Base-by-base conservation (phyloP, 2,888 invertebrate genomes). In the Nowickia ferox region DNA sequence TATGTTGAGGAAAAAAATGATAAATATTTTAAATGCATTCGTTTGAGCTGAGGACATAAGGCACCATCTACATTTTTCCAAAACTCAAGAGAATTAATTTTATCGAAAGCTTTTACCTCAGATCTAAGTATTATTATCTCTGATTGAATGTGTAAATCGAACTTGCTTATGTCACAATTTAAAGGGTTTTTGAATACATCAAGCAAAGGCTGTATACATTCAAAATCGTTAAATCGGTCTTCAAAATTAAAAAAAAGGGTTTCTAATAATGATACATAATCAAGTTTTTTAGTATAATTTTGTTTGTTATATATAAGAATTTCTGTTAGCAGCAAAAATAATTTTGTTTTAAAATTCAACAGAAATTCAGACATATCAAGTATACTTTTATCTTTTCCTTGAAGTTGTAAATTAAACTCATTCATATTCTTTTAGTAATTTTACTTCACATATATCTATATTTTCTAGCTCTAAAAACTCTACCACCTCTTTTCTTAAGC, bases 391-490 rank as follows among this genome's bases (percentile, higher is more conserved):
- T 48, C 48, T 48, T 48, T 48, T 51, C 3, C 51, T 9, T 51
- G 17, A 51, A 51, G 5, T 17, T 51, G 5, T 51, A 17, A 9
- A 51, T 46, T 46, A 46, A 46, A 13, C 15, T 10, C 11, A 46
- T 46, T 46, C 15, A 48, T n/a, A n/a, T 6, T n/a, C n/a, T 48
- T 48, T 22, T 22, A 22, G 22, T 22, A 22, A 22, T 22, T 22
- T 22, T 22, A 22, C 22, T 22, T 22, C 22, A 22, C 22, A 48
- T 48, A n/a, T 48, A n/a, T 48, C 48, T 48, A 48, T 48, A 48
- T n/a, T n/a, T 48, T 48, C n/a, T n/a, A 48, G n/a, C n/a, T n/a
- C n/a, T 15, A 48, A 48, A 48, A 48, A 48, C n/a, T 46, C 48
- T n/a, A 48, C 48, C 48, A 48, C 48, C 48, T 48, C 48, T 48